These are phyloP conservation scores for Hephaestus fuliginosus DNA, from an alignment of 2,797 vertebrate genomes.

Conservation along the genomic window DNA sequence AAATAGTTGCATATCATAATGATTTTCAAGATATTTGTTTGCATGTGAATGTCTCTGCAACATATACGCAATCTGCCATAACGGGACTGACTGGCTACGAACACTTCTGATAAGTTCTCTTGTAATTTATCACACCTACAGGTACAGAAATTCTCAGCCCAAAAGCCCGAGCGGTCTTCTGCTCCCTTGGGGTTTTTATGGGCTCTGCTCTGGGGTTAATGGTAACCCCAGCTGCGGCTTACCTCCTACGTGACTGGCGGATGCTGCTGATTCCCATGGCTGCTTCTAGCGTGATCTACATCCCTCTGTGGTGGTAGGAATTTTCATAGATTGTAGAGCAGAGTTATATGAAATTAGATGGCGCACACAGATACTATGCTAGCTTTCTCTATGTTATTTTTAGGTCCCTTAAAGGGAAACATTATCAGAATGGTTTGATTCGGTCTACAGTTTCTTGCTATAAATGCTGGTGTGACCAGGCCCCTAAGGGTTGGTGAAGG, in stretches of 20 bases:
- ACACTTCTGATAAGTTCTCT: not conserved
- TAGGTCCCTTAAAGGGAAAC: not conserved
- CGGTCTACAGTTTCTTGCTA: not conserved
- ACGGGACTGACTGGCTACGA: too few species aligned
- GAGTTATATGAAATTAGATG: not conserved
- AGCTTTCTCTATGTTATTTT: not conserved
- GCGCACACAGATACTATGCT: not conserved
- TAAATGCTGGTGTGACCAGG: not conserved
- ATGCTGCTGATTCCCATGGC: slow-evolving; percentile 87
- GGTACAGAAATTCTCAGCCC: slow-evolving; percentile 91
- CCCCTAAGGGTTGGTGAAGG: not conserved
- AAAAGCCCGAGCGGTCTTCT: slow-evolving; percentile 86
- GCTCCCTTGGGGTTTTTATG: slow-evolving; percentile 90
- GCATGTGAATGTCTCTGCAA: too few species aligned
- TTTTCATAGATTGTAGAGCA: not conserved
- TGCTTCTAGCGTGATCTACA: slow-evolving; percentile 84
- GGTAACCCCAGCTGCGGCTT: slow-evolving; percentile 87
- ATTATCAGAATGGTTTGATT: not conserved
- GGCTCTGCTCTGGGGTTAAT: slow-evolving; percentile 90
- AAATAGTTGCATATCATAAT: too few species aligned
- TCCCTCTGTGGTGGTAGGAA: slow-evolving; percentile 89
- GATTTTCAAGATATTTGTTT: too few species aligned
- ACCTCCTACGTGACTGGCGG: slow-evolving; percentile 89
- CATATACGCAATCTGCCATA: too few species aligned
- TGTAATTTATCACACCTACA: slow-evolving; percentile 53